Conservation (phyloP, 92 coral and sea anemone genomes). For the Phenganax stokvisi region DNA sequence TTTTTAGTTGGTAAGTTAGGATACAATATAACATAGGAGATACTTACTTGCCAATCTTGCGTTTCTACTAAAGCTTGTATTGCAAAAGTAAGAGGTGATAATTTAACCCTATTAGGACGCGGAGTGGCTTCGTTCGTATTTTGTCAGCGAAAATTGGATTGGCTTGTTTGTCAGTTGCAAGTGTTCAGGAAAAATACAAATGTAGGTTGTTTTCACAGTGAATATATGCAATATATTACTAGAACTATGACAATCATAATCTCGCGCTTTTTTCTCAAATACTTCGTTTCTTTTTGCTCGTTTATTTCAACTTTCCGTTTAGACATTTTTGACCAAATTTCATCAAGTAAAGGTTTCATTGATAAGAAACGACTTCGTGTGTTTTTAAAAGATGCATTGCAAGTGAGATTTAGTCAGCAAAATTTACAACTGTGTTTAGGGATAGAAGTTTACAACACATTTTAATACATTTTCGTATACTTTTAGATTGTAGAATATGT, state of each 20-base stretch:
- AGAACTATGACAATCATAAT: background rate
- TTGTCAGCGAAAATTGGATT: slow-evolving; percentile 79
- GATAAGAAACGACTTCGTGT: slow-evolving; percentile 66
- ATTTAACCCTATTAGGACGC: slow-evolving; percentile 46
- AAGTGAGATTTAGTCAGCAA: slow-evolving; percentile 38
- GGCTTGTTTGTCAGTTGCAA: slow-evolving; percentile 73
- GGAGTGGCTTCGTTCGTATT: slow-evolving; percentile 67
- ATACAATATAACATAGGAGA: too few species aligned
- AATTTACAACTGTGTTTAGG: background rate
- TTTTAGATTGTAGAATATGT: slow-evolving; percentile 79
- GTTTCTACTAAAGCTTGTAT: too few species aligned
- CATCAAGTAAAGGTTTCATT: slow-evolving; percentile 66
- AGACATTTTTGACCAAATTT: slow-evolving; percentile 78
- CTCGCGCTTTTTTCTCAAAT: background rate
- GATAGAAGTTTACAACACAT: too few species aligned
- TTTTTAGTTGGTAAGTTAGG: too few species aligned
- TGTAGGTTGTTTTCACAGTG: slow-evolving; percentile 51
- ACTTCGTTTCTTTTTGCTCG: too few species aligned
- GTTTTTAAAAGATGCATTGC: slow-evolving; percentile 68
- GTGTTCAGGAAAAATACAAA: slow-evolving; percentile 88
- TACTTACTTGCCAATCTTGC: too few species aligned
- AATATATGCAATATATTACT: background rate
- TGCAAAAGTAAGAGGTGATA: too few species aligned
- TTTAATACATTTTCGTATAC: too few species aligned
- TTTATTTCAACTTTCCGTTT: background rate